A percentile compares a stretch with the other conserved stretches of the same genome.
These are phyloP conservation scores for Odontamblyopus lacepedii DNA, from an alignment of 2,797 vertebrate genomes.

Conservation along the genomic window DNA sequence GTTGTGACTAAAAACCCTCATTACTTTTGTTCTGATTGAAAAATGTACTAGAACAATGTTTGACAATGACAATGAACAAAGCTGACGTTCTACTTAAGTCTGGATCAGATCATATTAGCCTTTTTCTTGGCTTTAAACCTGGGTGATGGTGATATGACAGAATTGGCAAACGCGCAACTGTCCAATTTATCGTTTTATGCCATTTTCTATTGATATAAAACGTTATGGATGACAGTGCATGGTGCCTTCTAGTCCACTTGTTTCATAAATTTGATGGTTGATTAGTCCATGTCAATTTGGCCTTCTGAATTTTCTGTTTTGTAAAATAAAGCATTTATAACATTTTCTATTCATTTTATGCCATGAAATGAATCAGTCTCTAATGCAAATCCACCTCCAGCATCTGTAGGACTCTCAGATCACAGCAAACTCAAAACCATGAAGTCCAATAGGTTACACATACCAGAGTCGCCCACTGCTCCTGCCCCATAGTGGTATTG, in stretches of 20 bases:
- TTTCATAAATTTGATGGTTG: too few species aligned
- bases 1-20: neutral
- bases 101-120: neutral
- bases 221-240: neutral
- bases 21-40: neutral
- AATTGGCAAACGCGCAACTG: conserved; percentile 22
- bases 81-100: neutral
- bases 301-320: too few species aligned
- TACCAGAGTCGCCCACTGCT: neutral
- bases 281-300: too few species aligned
- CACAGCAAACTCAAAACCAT: too few species aligned
- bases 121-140: conserved; percentile 29
- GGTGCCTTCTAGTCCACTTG: too few species aligned
- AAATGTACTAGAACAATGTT: neutral
- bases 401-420: too few species aligned
- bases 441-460: too few species aligned
- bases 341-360: too few species aligned
- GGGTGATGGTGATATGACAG: conserved; percentile 35
- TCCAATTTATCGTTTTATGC: conserved; percentile 5
- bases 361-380: too few species aligned
- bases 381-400: too few species aligned
- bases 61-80: conserved; percentile 10
- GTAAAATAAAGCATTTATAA: too few species aligned
- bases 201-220: neutral
- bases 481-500: neutral